Evolutionary conservation across 2,113 vertebrate species (phyloP), one percentile per base, ranked within the genome.

Genomic region (Syngnathus typhle): DNA sequence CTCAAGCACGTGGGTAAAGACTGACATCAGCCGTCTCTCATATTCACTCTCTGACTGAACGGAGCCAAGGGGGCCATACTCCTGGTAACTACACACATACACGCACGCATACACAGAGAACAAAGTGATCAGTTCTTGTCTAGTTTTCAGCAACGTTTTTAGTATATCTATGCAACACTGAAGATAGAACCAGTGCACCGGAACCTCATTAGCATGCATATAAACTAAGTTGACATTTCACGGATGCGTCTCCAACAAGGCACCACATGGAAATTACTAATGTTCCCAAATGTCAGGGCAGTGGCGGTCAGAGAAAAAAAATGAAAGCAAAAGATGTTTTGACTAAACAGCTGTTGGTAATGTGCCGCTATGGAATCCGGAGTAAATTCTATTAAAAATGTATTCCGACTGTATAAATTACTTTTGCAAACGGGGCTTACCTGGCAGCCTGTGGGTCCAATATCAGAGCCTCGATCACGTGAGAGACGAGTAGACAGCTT

Each of bases 401-500:
- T 58, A 58, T 27, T 21, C 15, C 41, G 4, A 16, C 6, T 60
- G 59, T 7, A 58, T 36, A 15, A 32, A 36, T 58, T 15, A 6
- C 27, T 36, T 6, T 36, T 13, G 27, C 2, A 36, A 32, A 5
- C 27, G 7, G 15, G 27, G 55, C 84, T 84, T 89, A 99, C 97
- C 93, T 97, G 84, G 90, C 92, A 36, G 94, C 92, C 66, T 98
- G 95, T 37, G 95, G 95, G 86, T 99, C 95, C 79, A 99, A 90
- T 82, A 99, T 95, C 73, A 99, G 89, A 41, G 95, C 94, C 84
- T 99, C 96, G 60, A 98, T 92, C 0, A 96, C 92, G 23, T 99
- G 94, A 2, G 96, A 95, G 80, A 98, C 94, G 4, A 99, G 89
- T 74, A 99, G 80, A 78, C 96, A 98, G 88, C 95, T 95, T 88